These are phyloP conservation scores for Germaria angustata DNA, from an alignment of 2,888 invertebrate species.

Conservation along the genomic window DNA sequence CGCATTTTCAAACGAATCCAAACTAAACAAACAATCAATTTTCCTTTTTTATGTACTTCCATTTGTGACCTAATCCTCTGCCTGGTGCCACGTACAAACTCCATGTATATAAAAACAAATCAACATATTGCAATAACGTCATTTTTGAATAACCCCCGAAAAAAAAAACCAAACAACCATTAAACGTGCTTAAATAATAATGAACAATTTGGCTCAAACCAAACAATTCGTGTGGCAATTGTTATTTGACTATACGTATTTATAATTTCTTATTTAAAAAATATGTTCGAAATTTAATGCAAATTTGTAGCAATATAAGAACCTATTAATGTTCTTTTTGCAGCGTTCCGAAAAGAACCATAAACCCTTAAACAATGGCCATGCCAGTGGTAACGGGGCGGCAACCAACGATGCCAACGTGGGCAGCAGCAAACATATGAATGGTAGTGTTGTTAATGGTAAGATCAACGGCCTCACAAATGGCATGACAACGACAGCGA, in stretches of 20 bases:
- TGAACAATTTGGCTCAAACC: neutral
- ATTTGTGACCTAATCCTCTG: slow-evolving; percentile 58
- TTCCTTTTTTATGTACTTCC: slow-evolving; percentile 56
- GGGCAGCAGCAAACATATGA: slow-evolving; percentile 64
- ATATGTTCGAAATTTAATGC: too few species aligned
- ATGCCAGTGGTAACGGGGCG: slow-evolving; percentile 63
- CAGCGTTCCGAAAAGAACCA: slow-evolving; percentile 71
- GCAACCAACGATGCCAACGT: slow-evolving; percentile 65
- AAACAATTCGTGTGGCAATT: slow-evolving; percentile 43
- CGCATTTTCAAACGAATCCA: neutral
- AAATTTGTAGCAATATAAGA: slow-evolving; percentile 72
- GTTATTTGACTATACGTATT: neutral
- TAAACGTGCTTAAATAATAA: slow-evolving; percentile 24
- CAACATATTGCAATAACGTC: neutral
- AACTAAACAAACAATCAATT: slow-evolving; percentile 37
- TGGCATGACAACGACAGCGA: slow-evolving; percentile 13
- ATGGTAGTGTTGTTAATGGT: slow-evolving; percentile 54
- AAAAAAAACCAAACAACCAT: slow-evolving; percentile 1
- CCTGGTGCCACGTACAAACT: slow-evolving; percentile 39
- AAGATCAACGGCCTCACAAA: slow-evolving; percentile 70
- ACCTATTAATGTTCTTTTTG: slow-evolving; percentile 73
- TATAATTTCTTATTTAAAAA: too few species aligned
- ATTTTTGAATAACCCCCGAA: slow-evolving; percentile 13
- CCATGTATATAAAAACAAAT: neutral
- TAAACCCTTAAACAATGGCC: slow-evolving; percentile 55